Conservation (phyloP, 2,888 invertebrate genomes). For the Eristalis pertinax region DNA sequence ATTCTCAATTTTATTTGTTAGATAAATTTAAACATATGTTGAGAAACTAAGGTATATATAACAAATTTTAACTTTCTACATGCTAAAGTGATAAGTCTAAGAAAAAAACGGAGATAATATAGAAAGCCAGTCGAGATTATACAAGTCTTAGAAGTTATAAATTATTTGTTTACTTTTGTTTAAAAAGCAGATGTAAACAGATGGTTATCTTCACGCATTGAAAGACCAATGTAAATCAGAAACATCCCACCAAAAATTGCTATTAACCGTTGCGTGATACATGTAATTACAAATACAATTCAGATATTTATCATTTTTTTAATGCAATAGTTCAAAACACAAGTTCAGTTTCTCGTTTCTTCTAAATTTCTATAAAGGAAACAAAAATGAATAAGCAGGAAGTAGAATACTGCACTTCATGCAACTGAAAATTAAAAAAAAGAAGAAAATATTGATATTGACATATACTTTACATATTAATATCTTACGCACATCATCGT, state of each 20-base stretch:
- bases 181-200: not conserved
- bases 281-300: not conserved
- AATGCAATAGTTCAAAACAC: not conserved
- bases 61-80: not conserved
- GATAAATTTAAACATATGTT: conserved; percentile 13
- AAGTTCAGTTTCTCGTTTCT: not conserved
- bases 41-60: conserved; percentile 8
- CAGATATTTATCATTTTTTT: too few relatives aligned
- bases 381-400: not conserved
- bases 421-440: not conserved
- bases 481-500: conserved; percentile 16
- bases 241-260: not conserved
- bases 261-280: not conserved
- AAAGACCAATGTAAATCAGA: not conserved
- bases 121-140: conserved; percentile 31
- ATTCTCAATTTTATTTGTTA: conserved; percentile 30
- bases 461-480: conserved; percentile 28
- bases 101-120: conserved; percentile 2
- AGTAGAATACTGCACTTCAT: not conserved
- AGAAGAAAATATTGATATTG: conserved; percentile 14
- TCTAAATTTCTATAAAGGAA: not conserved
- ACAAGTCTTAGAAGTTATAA: not conserved
- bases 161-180: too few relatives aligned
- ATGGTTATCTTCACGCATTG: not conserved
- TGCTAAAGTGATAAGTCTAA: not conserved